Conservation (phyloP, 2,797 vertebrate genomes). For the Cottoperca gobio region DNA sequence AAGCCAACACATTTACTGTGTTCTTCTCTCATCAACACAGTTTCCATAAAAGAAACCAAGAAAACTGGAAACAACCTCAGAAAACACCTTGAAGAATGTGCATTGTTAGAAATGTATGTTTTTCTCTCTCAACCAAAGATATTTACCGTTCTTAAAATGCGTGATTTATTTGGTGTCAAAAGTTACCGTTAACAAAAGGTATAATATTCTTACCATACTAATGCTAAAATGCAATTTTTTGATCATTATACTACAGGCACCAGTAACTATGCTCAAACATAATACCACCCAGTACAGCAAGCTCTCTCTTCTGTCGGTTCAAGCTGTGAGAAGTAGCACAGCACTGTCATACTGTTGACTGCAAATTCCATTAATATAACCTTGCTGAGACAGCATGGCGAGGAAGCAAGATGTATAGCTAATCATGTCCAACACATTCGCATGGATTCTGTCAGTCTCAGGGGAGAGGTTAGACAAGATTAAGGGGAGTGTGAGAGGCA, state of each 20-base stretch:
- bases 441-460: slow-evolving; percentile 7
- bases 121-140: neutral
- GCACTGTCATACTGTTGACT: slow-evolving; percentile 7
- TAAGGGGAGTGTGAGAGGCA: slow-evolving; percentile 9
- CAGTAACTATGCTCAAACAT: neutral
- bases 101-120: neutral
- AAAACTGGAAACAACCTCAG: neutral
- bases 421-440: slow-evolving; percentile 34
- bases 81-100: neutral
- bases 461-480: slow-evolving; percentile 37
- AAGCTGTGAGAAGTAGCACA: slow-evolving; percentile 5
- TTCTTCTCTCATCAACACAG: neutral
- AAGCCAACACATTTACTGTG: neutral
- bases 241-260: neutral
- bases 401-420: slow-evolving; percentile 5
- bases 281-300: neutral
- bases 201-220: neutral
- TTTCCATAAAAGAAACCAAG: neutral
- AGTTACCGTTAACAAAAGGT: neutral
- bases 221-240: neutral
- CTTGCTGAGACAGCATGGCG: neutral
- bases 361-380: slow-evolving; percentile 6
- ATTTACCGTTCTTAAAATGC: neutral
- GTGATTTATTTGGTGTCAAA: neutral
- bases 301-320: neutral